Percentiles rank a stretch among this genome's conserved stretches.
These are phyloP conservation scores for Morpho helenor DNA, from an alignment of 2,888 invertebrate genomes.

Conservation along the genomic window DNA sequence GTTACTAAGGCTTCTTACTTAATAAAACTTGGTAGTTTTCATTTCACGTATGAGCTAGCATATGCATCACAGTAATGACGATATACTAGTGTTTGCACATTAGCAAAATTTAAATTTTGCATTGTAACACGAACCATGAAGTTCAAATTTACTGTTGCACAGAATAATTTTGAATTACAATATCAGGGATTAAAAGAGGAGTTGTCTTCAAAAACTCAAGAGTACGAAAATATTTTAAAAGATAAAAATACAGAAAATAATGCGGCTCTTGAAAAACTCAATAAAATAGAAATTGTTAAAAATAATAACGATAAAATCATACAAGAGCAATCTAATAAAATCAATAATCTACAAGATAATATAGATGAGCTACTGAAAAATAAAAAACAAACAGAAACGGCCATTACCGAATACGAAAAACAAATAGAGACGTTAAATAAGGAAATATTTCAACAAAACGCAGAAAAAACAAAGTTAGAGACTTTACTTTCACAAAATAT, in stretches of 20 bases:
- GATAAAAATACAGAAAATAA: conserved; percentile 49
- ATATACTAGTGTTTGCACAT: conserved; percentile 33
- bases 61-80: conserved; percentile 2
- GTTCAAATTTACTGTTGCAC: conserved; percentile 41
- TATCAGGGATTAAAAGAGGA: conserved; percentile 43
- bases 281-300: conserved; percentile 39
- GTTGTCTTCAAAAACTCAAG: conserved; percentile 37
- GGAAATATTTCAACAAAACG: conserved; percentile 29
- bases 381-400: conserved; percentile 29
- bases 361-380: conserved; percentile 35
- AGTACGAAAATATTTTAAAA: conserved; percentile 40
- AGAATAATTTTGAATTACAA: conserved; percentile 34
- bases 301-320: conserved; percentile 33
- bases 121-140: conserved; percentile 47
- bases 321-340: conserved; percentile 33
- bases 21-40: too few relatives aligned
- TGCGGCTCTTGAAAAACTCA: conserved; percentile 40
- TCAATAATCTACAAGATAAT: conserved; percentile 36
- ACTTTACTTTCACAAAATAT: conserved; percentile 28
- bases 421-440: conserved; percentile 33
- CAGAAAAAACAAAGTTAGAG: conserved; percentile 26
- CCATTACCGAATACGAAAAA: conserved; percentile 28
- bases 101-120: conserved; percentile 43
- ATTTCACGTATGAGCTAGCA: not conserved
- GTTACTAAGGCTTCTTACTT: too few relatives aligned